Conservation (phyloP, 1,140 invertebrate genomes). For the Bradysia coprophila region DNA sequence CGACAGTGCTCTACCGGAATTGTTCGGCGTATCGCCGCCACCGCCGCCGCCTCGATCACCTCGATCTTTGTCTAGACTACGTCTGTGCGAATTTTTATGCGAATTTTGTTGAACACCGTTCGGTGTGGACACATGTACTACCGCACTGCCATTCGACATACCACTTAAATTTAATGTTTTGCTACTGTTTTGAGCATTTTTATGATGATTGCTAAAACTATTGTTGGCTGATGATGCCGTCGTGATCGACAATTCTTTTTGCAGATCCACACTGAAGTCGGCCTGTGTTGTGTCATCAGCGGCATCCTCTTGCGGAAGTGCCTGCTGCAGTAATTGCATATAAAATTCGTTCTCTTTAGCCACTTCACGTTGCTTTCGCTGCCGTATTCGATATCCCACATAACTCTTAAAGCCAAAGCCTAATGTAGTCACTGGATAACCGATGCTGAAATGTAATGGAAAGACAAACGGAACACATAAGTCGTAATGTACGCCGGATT, state of each 20-base stretch:
- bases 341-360: constrained; percentile 93
- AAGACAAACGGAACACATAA: not conserved
- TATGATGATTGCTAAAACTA: not conserved
- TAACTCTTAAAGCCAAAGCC: constrained; percentile 95
- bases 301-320: constrained; percentile 50
- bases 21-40: too few species aligned
- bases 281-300: not conserved
- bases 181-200: constrained; percentile 3
- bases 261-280: not conserved
- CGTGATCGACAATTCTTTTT: not conserved
- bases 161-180: constrained; percentile 3
- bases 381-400: constrained; percentile 76
- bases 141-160: constrained; percentile 18
- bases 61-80: constrained; percentile 21
- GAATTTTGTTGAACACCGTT: constrained; percentile 4
- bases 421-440: constrained; percentile 92
- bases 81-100: constrained; percentile 17
- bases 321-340: constrained; percentile 78
- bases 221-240: not conserved
- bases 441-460: constrained; percentile 43
- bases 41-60: constrained; percentile 8
- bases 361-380: constrained; percentile 83
- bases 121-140: not conserved
- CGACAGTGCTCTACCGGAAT: too few species aligned
- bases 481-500: not conserved